Percentiles rank a stretch among this genome's conserved stretches.
Evolutionary conservation across 2,888 invertebrate genomes (phyloP).

Genomic region (Drosophila merina): DNA sequence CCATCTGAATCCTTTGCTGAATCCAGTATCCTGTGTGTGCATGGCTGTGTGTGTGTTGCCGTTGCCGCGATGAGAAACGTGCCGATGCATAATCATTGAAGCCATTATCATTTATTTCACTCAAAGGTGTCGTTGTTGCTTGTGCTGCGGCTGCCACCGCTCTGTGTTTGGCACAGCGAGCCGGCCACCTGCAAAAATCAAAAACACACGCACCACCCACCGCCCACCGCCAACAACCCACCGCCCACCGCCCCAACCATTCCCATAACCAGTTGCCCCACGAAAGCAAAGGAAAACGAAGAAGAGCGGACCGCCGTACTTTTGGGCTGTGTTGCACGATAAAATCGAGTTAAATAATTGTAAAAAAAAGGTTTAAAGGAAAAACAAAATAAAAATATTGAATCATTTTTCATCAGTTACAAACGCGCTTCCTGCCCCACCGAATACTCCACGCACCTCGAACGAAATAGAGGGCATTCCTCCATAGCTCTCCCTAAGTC

Average conservation of each 20-base stretch:
- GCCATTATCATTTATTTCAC: slow-evolving; percentile 80
- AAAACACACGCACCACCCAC: slow-evolving; percentile 67
- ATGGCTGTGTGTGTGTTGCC: slow-evolving; percentile 53
- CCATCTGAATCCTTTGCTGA: slow-evolving; percentile 49
- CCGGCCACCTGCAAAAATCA: slow-evolving; percentile 58
- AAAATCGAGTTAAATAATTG: not conserved
- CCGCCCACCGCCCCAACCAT: slow-evolving; percentile 36
- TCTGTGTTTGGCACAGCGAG: slow-evolving; percentile 12
- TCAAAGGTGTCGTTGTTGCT: slow-evolving; percentile 61
- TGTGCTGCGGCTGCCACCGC: slow-evolving; percentile 17
- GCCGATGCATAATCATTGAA: slow-evolving; percentile 82
- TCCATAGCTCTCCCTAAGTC: too few relatives aligned
- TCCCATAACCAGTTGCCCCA: not conserved
- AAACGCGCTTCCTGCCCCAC: too few relatives aligned
- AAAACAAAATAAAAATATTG: too few relatives aligned
- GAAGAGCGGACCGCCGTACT: not conserved
- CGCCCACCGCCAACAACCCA: slow-evolving; percentile 46
- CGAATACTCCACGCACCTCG: not conserved
- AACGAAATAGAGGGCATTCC: not conserved
- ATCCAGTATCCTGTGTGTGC: slow-evolving; percentile 44
- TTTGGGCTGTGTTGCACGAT: slow-evolving; percentile 18
- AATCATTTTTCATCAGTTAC: too few relatives aligned
- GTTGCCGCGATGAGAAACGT: slow-evolving; percentile 78
- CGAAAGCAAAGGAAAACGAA: not conserved
- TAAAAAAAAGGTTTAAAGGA: too few relatives aligned